phyloP scores from a whole-genome alignment of 2,113 vertebrate genomes.

The Varanus salvator region DNA sequence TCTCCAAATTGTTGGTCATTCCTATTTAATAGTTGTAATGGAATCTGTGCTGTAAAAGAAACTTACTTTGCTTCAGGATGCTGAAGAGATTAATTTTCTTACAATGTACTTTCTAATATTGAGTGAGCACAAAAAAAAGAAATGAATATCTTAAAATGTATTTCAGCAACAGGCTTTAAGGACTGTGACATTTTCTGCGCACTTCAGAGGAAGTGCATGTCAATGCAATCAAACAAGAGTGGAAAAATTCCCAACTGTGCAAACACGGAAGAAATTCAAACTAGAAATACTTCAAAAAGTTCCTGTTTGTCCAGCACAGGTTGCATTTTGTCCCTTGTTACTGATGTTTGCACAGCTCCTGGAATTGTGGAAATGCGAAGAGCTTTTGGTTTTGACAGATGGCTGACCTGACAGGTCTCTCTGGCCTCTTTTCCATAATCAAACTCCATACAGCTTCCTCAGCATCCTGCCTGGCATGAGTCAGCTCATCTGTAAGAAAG shows the following conservation, averaged over 20 bases:
- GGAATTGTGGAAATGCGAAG: conserved; percentile 70
- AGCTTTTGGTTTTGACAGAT: conserved; percentile 75
- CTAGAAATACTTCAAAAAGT: conserved; percentile 77
- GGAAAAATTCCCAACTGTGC: conserved; percentile 72
- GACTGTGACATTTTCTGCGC: conserved; percentile 61
- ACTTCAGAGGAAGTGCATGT: conserved; percentile 71
- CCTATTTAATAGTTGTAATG: neutral
- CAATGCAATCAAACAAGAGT: conserved; percentile 68
- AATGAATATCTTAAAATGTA: conserved; percentile 58
- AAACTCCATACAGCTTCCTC: conserved; percentile 63
- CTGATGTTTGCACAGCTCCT: conserved; percentile 72
- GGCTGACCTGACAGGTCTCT: conserved; percentile 73
- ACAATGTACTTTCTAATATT: conserved; percentile 50
- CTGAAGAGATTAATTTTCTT: conserved; percentile 10
- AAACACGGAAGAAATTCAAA: conserved; percentile 78
- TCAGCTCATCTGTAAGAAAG: conserved; percentile 53
- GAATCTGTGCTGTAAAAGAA: neutral
- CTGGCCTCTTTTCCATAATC: conserved; percentile 68
- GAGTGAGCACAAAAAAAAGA: conserved; percentile 47
- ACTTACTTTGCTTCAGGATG: neutral
- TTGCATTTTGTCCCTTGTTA: conserved; percentile 72
- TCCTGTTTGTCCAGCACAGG: conserved; percentile 72
- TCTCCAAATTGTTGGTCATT: neutral
- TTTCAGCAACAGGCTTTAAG: conserved; percentile 55
- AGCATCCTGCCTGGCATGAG: conserved; percentile 70